Evolutionary conservation across 2,797 vertebrate species (phyloP), one percentile per base, ranked within the genome.

Genomic region (Graptemys geographica): DNA sequence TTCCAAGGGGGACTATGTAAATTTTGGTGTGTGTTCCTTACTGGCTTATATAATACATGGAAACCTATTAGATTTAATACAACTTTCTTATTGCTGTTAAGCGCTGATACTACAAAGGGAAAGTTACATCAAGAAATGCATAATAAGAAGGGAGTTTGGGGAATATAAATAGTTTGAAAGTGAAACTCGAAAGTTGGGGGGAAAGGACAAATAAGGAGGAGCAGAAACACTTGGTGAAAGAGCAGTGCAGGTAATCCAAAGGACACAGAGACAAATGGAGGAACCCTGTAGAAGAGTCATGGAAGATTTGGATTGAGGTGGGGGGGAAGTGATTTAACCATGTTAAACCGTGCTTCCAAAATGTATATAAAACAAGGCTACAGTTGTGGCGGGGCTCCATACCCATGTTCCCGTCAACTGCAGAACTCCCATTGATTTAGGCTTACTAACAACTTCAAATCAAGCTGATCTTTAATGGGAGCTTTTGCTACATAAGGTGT

Each of bases 121-220:
- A 51, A 79, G 37, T 84, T 62, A n/a, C 72, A 49, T 89, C 59
- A 91, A 90, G 92, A 93, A 92, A 89, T 37, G 53, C 5, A 2
- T 8, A 37, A 31, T 86, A 90, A 86, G 89, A 57, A 90, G 90
- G 82, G 83, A 87, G 72, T 84, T 72, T 89, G 83, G 92, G 91
- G 83, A 87, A 56, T 90, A 82, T 27, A 74, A 92, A 62, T 82
- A 86, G 80, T 88, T 90, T 96, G 94, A 95, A 96, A 96, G 95
- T 25, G 87, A 92, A 95, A 89, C 57, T 87, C 15, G 47, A 51
- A 95, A 88, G 92, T 87, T 86, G 80, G 72, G 78, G 74, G 80
- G 82, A 90, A 88, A 91, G 53, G n/a, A 3, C 76, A 84, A 90
- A 52, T 57, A 83, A 27, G 47, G 52, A 5, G 7, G 56, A 27